Conservation (phyloP, 2,888 invertebrate species). For the Noctua janthina region DNA sequence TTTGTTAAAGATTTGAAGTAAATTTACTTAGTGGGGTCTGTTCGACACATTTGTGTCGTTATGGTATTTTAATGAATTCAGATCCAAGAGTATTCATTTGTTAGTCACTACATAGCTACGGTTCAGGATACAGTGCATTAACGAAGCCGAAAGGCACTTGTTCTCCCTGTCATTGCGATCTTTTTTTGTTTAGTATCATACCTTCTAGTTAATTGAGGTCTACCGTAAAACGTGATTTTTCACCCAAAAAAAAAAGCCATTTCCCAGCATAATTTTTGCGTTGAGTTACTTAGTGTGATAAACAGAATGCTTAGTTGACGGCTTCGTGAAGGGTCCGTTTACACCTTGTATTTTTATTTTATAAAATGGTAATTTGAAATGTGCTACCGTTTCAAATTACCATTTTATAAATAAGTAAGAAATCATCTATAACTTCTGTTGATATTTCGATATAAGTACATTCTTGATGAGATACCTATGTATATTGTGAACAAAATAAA, state of each 20-base stretch:
- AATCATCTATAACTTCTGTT: neutral
- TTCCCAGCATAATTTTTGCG: too few relatives aligned
- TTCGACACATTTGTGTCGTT: neutral
- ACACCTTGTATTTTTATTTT: neutral
- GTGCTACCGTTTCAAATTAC: too few relatives aligned
- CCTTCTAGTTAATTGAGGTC: too few relatives aligned
- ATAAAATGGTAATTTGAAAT: neutral
- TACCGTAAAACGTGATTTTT: too few relatives aligned
- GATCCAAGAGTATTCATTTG: neutral
- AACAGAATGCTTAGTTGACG: too few relatives aligned
- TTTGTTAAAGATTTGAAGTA: conserved; percentile 42
- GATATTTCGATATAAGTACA: neutral
- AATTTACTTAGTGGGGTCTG: neutral
- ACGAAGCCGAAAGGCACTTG: too few relatives aligned
- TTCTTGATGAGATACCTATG: neutral
- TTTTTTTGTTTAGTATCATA: too few relatives aligned
- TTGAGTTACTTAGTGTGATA: too few relatives aligned
- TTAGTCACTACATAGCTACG: neutral
- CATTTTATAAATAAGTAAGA: too few relatives aligned
- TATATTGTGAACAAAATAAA: neutral
- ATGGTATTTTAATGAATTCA: neutral
- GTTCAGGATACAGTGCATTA: neutral
- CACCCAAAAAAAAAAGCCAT: too few relatives aligned
- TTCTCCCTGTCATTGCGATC: too few relatives aligned
- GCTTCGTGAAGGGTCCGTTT: too few relatives aligned